These are phyloP conservation scores for Daktulosphaira vitifoliae DNA, from an alignment of 1,140 invertebrate species.

Conservation along the genomic window DNA sequence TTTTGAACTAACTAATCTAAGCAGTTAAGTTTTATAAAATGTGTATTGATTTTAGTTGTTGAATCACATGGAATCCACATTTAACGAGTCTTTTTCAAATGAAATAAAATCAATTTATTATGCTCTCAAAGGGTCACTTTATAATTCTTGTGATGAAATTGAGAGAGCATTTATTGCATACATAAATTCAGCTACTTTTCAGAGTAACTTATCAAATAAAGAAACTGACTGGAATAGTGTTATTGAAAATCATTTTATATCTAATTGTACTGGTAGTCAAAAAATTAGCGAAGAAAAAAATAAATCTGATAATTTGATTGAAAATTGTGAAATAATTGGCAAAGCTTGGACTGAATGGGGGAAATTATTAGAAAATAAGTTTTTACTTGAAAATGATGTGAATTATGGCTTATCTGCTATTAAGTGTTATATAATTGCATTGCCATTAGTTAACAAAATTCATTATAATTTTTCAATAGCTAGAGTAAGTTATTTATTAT, in stretches of 20 bases:
- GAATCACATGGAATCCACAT: not conserved
- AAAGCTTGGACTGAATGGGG: slow-evolving; percentile 24
- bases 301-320: not conserved
- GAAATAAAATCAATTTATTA: not conserved
- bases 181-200: too few species aligned
- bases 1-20: too few species aligned
- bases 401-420: slow-evolving; percentile 1
- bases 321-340: not conserved
- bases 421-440: slow-evolving; percentile 20
- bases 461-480: not conserved
- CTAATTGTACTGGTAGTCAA: not conserved
- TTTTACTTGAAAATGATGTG: not conserved
- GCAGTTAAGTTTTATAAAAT: too few species aligned
- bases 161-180: not conserved
- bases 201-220: not conserved
- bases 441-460: not conserved
- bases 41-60: not conserved
- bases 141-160: not conserved
- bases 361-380: slow-evolving; percentile 4
- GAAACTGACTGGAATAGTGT: not conserved
- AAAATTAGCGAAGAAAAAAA: not conserved
- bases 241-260: slow-evolving; percentile 1
- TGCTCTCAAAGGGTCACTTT: not conserved
- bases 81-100: not conserved
- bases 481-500: not conserved